These are phyloP conservation scores for Lasioglossum lativentre DNA, from an alignment of 2,888 invertebrate genomes.

Conservation along the genomic window DNA sequence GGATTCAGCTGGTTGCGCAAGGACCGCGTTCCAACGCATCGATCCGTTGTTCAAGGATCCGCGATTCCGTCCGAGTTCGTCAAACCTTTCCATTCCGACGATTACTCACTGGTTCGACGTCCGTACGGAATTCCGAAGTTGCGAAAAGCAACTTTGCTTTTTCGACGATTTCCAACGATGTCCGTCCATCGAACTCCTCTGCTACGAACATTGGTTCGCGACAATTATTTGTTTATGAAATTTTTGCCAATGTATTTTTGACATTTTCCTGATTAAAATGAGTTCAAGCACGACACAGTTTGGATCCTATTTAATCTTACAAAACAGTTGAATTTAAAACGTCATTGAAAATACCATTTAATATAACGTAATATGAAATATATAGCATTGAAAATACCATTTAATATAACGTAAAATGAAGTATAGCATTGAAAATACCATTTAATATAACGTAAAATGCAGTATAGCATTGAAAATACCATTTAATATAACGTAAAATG, in stretches of 20 bases:
- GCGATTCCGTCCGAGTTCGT: slow-evolving; percentile 18
- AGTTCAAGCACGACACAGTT: not conserved
- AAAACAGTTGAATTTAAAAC: no score
- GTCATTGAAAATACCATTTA: no score
- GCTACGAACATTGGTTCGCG: slow-evolving; percentile 19
- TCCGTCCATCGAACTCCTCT: not conserved
- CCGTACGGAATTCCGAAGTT: not conserved
- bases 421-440: no score
- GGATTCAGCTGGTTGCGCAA: slow-evolving; percentile 22
- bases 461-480: no score
- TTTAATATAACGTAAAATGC: no score
- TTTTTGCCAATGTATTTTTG: not conserved
- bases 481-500: no score
- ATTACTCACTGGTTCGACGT: not conserved
- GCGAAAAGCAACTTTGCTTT: not conserved
- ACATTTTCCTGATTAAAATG: not conserved
- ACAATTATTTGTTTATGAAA: not conserved
- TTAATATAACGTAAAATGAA: no score
- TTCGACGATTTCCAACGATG: not conserved
- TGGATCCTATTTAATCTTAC: not conserved
- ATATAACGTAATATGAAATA: no score
- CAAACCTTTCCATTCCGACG: slow-evolving; percentile 27
- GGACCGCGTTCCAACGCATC: not conserved
- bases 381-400: no score
- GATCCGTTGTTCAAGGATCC: slow-evolving; percentile 1